Conservation (phyloP, 2,888 invertebrate genomes). For the Lysandra bellargus region DNA sequence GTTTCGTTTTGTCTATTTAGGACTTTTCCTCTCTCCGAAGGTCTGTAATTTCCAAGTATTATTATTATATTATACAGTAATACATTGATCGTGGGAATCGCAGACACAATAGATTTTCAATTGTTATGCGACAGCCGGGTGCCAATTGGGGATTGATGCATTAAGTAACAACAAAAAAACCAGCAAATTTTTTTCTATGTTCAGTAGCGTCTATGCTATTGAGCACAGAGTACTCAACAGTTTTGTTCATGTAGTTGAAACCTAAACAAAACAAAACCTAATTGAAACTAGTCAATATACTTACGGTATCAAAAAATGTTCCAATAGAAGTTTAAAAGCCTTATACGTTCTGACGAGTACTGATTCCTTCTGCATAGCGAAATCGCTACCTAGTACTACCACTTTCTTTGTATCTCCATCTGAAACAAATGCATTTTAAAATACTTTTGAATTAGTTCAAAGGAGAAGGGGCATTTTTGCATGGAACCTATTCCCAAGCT, state of each 20-base stretch:
- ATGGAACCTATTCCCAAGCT: no score
- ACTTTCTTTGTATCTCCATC: slow-evolving; percentile 57
- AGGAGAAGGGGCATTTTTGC: no score
- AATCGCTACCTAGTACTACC: slow-evolving; percentile 60
- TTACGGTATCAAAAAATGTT: slow-evolving; percentile 56
- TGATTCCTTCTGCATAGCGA: slow-evolving; percentile 49
- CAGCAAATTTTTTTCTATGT: no score
- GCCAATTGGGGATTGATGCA: neutral
- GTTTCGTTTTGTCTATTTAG: slow-evolving; percentile 30
- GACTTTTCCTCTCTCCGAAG: slow-evolving; percentile 40
- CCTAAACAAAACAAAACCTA: no score
- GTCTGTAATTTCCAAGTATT: slow-evolving; percentile 33
- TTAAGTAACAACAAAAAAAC: neutral
- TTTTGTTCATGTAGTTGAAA: no score
- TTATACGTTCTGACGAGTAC: slow-evolving; percentile 52
- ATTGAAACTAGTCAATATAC: slow-evolving; percentile 40
- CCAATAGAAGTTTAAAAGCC: slow-evolving; percentile 57
- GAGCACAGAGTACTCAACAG: no score
- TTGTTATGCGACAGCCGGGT: no score
- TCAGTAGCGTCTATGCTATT: no score
- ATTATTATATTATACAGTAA: neutral
- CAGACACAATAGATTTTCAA: no score
- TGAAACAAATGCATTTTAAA: slow-evolving; percentile 38
- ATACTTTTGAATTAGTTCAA: no score
- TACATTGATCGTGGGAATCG: no score